Evolutionary conservation across 2,797 vertebrate species (phyloP).

Genomic region (Fundulus diaphanus): DNA sequence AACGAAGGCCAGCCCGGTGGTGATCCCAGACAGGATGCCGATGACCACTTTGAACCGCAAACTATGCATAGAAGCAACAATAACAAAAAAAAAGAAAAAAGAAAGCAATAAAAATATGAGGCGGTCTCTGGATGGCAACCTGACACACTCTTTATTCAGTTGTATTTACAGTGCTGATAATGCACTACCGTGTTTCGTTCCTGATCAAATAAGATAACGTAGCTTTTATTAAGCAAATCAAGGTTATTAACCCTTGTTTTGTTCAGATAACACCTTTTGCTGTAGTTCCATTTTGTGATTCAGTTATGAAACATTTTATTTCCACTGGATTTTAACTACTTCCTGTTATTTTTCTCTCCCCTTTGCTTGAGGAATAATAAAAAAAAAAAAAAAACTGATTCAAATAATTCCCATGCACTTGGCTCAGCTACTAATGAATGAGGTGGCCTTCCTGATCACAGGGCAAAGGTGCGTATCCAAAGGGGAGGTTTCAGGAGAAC

Average conservation of each 20-base stretch:
- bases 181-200: neutral
- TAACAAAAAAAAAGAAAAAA: too few species aligned
- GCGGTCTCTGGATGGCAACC: neutral
- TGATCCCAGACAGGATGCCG: constrained; percentile 91
- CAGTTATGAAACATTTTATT: neutral
- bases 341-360: neutral
- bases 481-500: too few species aligned
- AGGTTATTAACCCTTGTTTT: neutral
- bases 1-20: constrained; percentile 92
- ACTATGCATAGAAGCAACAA: constrained; percentile 72
- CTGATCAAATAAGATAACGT: neutral
- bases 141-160: neutral
- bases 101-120: neutral
- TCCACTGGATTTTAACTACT: neutral
- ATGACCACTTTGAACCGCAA: constrained; percentile 96
- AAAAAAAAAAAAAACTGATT: neutral
- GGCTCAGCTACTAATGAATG: constrained; percentile 1
- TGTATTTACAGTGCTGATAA: neutral
- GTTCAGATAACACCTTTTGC: neutral
- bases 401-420: constrained; percentile 12
- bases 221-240: neutral
- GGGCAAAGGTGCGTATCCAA: too few species aligned
- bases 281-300: neutral
- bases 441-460: too few species aligned
- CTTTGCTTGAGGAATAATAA: neutral